phyloP scores from a whole-genome alignment of 2,888 invertebrate genomes.

The Balanococcus diminutus region DNA sequence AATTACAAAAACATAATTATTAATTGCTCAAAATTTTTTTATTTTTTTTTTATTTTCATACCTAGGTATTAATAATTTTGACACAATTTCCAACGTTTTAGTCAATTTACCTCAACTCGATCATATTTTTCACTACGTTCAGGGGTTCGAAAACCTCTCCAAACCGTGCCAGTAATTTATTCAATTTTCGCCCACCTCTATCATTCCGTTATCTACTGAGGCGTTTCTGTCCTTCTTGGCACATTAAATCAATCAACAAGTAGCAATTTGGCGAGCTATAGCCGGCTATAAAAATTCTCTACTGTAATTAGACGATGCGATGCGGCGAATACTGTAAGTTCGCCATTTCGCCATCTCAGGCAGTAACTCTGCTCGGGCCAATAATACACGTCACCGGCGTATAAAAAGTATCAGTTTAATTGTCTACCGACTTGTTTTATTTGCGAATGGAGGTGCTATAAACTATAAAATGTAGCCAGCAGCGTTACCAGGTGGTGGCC shows the following conservation, averaged over 20 bases:
- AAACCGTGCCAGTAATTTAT: too few relatives aligned
- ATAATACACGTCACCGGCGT: constrained; percentile 3
- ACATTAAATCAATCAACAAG: constrained; percentile 24
- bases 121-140: too few relatives aligned
- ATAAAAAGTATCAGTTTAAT: constrained; percentile 38
- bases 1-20: too few relatives aligned
- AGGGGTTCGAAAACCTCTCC: too few relatives aligned
- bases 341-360: not conserved
- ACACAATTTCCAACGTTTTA: too few relatives aligned
- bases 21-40: too few relatives aligned
- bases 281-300: not conserved
- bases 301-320: not conserved
- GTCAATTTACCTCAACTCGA: too few relatives aligned
- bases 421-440: constrained; percentile 45
- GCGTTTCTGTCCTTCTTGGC: not conserved
- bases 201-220: not conserved
- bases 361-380: not conserved
- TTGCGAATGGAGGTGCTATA: constrained; percentile 46
- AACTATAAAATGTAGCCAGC: constrained; percentile 42
- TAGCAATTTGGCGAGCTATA: not conserved
- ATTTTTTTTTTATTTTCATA: too few relatives aligned
- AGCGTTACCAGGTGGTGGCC: constrained; percentile 47
- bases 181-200: too few relatives aligned
- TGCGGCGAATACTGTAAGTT: not conserved
- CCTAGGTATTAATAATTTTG: too few relatives aligned